Evolutionary conservation across 2,797 vertebrate genomes (phyloP).

Genomic region (Hydrocynus forskahlii): DNA sequence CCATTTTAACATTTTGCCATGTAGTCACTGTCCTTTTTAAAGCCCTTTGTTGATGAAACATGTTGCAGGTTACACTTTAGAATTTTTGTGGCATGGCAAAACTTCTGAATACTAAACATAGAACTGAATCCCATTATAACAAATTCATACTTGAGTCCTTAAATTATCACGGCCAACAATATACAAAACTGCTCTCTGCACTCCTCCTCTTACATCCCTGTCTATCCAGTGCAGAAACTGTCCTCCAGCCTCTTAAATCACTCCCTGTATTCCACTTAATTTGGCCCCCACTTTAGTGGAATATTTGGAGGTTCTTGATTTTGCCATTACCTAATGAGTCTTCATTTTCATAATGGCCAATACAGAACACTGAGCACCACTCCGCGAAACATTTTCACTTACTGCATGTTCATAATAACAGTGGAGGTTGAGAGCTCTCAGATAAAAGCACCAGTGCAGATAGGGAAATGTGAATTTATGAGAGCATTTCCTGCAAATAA

Average conservation of each 20-base stretch:
- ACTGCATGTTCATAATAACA: conserved; percentile 62
- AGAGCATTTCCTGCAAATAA: conserved; percentile 34
- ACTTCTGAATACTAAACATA: too few species aligned
- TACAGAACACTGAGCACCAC: conserved; percentile 69
- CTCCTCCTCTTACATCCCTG: neutral
- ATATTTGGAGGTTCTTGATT: conserved; percentile 28
- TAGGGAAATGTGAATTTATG: conserved; percentile 52
- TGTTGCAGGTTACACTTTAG: too few species aligned
- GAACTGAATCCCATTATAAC: too few species aligned
- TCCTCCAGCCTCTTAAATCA: conserved; percentile 1
- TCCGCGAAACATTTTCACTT: conserved; percentile 64
- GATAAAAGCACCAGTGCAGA: conserved; percentile 58
- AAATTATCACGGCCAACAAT: too few species aligned
- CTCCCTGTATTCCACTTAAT: conserved; percentile 14
- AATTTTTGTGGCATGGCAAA: too few species aligned
- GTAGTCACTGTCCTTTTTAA: too few species aligned
- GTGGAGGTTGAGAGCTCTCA: conserved; percentile 71
- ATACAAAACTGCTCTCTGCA: neutral
- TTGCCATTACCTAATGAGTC: conserved; percentile 60
- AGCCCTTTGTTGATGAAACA: too few species aligned
- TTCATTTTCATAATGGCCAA: conserved; percentile 68
- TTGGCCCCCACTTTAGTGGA: conserved; percentile 1
- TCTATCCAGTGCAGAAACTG: neutral
- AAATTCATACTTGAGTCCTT: too few species aligned
- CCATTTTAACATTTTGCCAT: too few species aligned